Conservation (phyloP, 2,888 invertebrate species). For the Drosophila sordidula region DNA sequence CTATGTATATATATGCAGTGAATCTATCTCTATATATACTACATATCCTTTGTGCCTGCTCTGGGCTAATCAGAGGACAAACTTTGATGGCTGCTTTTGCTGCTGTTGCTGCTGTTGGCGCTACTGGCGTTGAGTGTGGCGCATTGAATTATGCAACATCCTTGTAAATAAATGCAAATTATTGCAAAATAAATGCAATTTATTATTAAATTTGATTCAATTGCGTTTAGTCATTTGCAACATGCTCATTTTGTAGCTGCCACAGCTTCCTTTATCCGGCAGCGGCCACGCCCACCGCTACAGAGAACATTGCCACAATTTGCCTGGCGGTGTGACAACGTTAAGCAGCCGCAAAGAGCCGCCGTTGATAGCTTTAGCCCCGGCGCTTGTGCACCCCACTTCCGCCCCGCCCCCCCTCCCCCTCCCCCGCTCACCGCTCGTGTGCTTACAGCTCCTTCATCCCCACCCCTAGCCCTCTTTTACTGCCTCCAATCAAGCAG, state of each 20-base stretch:
- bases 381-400: neutral
- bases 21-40: neutral
- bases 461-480: too few relatives aligned
- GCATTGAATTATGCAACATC: conserved; percentile 30
- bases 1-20: neutral
- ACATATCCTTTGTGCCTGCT: neutral
- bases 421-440: neutral
- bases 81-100: neutral
- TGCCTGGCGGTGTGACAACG: conserved; percentile 73
- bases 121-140: neutral
- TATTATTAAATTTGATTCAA: conserved; percentile 73
- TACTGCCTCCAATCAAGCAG: conserved; percentile 40
- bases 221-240: conserved; percentile 57
- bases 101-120: neutral
- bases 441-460: too few relatives aligned
- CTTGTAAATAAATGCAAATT: conserved; percentile 63
- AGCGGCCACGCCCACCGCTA: neutral
- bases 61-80: conserved; percentile 9
- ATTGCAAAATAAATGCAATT: conserved; percentile 73
- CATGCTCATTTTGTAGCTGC: conserved; percentile 59
- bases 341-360: conserved; percentile 68
- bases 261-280: conserved; percentile 30
- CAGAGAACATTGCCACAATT: conserved; percentile 54
- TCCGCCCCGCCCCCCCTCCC: too few relatives aligned
- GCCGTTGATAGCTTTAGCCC: conserved; percentile 62